Base-by-base conservation (phyloP, 2,888 invertebrate species). In the Criorhina ranunculi region DNA sequence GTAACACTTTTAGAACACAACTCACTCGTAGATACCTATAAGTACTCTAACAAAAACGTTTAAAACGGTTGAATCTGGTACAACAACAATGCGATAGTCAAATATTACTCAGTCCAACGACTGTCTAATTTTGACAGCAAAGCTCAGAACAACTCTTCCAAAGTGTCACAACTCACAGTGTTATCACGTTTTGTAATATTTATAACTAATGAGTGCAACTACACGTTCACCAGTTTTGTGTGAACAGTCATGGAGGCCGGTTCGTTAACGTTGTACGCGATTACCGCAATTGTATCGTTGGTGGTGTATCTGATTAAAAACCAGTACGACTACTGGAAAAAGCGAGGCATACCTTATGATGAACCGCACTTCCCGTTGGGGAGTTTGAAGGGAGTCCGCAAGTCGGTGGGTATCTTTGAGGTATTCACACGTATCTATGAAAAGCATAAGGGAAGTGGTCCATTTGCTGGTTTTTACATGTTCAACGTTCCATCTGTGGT, bases 401-500 rank as follows among this genome's bases (percentile, higher is more conserved):
- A 37, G 8, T 90, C 88, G 77, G 86, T 87, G 5, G 89, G 89
- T 53, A 80, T 89, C 3, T 69, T 86, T 49, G 86, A 87, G 33
- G 86, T 87, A 8, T 37, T 90, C 9, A 87, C 88, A 37, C 51
- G 81, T 15, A 67, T 88, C 12, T 91, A 91, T 75, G 80, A 88
- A 6, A 87, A 82, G 33, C 89, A 76, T 15, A 86, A 87, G 73
- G 87, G 81, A 60, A 87, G 64, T 44, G 89, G 89, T 12, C 91
- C 90, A 0, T 90, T 91, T 60, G 86, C 89, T n/a, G 92, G 92
- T 0, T 88, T 90, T 66, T 92, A 88, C 86, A 87, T 89, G 5
- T 87, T 89, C 44, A 75, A 89, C 0, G 89, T 88, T 12, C 91
- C 92, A 0, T 88, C 88, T 42, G 75, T 90, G 2, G 17, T 92